A percentile compares a stretch with the other conserved stretches of the same genome.
Evolutionary conservation across 2,888 invertebrate genomes (phyloP).

Genomic region (Clepsis dumicolana): DNA sequence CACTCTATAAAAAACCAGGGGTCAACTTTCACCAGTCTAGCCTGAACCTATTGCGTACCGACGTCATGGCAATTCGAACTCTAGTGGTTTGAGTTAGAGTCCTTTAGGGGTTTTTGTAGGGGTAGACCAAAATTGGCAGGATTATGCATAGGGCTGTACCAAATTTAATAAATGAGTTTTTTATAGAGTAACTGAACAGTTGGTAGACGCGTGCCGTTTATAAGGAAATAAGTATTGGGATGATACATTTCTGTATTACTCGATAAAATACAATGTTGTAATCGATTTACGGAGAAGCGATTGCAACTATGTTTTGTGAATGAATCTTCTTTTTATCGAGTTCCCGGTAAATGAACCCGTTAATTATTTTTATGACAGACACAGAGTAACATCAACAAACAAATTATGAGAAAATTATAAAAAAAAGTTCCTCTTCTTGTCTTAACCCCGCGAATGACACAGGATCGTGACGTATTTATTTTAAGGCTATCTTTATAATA

Average conservation of each 20-base stretch:
- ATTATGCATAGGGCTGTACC: slow-evolving; percentile 48
- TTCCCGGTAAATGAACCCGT: slow-evolving; percentile 20
- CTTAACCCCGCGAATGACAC: too few relatives aligned
- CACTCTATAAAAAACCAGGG: slow-evolving; percentile 32
- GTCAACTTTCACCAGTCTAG: slow-evolving; percentile 35
- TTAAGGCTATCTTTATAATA: too few relatives aligned
- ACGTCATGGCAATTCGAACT: slow-evolving; percentile 14
- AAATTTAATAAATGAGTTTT: slow-evolving; percentile 58
- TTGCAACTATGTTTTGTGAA: slow-evolving; percentile 47
- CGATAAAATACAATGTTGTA: slow-evolving; percentile 53
- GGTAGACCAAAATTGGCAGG: slow-evolving; percentile 26
- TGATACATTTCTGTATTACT: slow-evolving; percentile 58
- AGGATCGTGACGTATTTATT: too few relatives aligned
- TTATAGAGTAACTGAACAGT: slow-evolving; percentile 55
- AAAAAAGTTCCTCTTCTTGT: too few relatives aligned
- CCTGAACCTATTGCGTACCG: neutral
- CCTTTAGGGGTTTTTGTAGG: neutral
- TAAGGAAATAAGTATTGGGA: slow-evolving; percentile 47
- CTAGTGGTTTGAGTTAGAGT: neutral
- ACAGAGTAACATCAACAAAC: too few relatives aligned
- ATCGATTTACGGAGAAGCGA: slow-evolving; percentile 43
- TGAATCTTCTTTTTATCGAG: slow-evolving; percentile 28
- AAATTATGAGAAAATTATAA: too few relatives aligned
- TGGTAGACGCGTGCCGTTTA: slow-evolving; percentile 52
- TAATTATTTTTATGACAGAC: neutral